These are phyloP conservation scores for Indicator indicator DNA, from an alignment of 2,113 vertebrate species.

Conservation along the genomic window DNA sequence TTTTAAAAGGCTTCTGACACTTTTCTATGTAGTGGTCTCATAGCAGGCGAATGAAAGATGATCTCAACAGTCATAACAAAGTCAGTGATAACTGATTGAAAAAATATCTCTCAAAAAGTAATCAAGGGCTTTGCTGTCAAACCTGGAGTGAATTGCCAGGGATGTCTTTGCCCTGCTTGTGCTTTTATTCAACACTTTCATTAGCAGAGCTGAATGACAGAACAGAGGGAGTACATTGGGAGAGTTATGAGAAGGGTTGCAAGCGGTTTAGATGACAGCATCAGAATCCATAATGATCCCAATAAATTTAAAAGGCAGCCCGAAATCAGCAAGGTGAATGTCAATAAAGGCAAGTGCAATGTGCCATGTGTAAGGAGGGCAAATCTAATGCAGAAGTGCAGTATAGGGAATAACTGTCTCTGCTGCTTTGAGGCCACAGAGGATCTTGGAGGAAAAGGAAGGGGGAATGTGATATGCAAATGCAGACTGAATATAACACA, in stretches of 20 bases:
- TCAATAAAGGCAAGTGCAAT: not conserved
- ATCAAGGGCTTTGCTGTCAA: not conserved
- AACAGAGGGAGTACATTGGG: not conserved
- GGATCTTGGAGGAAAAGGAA: not conserved
- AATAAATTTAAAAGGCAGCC: not conserved
- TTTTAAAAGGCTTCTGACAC: slow-evolving; percentile 11
- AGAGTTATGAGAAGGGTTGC: not conserved
- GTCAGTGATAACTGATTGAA: not conserved
- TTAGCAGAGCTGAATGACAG: slow-evolving; percentile 34
- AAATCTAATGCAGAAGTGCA: not conserved
- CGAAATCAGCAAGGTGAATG: not conserved
- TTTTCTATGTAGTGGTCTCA: not conserved
- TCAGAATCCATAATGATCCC: not conserved
- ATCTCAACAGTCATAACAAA: slow-evolving; percentile 6
- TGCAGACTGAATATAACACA: not conserved
- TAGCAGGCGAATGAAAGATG: not conserved
- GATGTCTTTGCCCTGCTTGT: not conserved
- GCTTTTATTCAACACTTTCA: slow-evolving; percentile 4
- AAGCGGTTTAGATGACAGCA: not conserved
- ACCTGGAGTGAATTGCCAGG: not conserved
- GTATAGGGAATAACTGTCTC: not conserved
- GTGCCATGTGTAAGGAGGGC: not conserved
- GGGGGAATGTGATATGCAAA: not conserved
- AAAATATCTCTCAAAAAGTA: slow-evolving; percentile 20
- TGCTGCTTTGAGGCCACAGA: not conserved